Evolutionary conservation across 2,888 invertebrate genomes (phyloP).

Genomic region (Philonicus albiceps): DNA sequence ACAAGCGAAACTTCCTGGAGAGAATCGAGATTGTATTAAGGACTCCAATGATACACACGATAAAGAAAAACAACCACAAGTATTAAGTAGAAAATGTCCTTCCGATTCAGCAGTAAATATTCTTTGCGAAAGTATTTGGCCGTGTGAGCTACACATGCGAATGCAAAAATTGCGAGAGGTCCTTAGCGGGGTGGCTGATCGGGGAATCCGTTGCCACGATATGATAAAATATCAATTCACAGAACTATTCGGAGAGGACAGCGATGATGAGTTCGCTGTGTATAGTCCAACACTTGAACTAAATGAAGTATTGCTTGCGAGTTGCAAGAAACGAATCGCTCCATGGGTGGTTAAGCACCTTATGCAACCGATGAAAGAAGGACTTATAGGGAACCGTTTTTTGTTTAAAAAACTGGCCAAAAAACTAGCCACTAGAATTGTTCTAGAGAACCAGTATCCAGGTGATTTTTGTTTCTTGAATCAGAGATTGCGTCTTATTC

Average conservation of each 20-base stretch:
- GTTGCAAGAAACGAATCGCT: constrained; percentile 59
- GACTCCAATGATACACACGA: background rate
- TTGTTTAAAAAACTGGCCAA: constrained; percentile 60
- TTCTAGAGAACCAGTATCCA: constrained; percentile 58
- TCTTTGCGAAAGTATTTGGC: constrained; percentile 58
- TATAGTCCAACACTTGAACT: constrained; percentile 59
- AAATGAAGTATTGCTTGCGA: constrained; percentile 56
- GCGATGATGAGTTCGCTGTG: constrained; percentile 58
- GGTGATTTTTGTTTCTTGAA: constrained; percentile 49
- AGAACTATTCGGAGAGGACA: constrained; percentile 58
- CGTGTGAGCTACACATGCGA: constrained; percentile 58
- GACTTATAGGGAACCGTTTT: constrained; percentile 58
- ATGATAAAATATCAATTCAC: constrained; percentile 54
- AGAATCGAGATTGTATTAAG: background rate
- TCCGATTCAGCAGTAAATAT: constrained; percentile 39
- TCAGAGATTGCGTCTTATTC: background rate
- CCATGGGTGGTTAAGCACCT: constrained; percentile 59
- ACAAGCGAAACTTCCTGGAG: constrained; percentile 49
- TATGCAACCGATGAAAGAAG: constrained; percentile 58
- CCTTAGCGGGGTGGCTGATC: constrained; percentile 54
- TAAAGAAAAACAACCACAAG: background rate
- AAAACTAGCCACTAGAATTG: constrained; percentile 55
- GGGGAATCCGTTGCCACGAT: constrained; percentile 57
- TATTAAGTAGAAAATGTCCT: background rate
- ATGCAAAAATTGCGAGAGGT: constrained; percentile 53